Percentiles rank a stretch among this genome's conserved stretches.
Conservation (phyloP, 2,888 invertebrate genomes). For the Nomada hirtipes region DNA sequence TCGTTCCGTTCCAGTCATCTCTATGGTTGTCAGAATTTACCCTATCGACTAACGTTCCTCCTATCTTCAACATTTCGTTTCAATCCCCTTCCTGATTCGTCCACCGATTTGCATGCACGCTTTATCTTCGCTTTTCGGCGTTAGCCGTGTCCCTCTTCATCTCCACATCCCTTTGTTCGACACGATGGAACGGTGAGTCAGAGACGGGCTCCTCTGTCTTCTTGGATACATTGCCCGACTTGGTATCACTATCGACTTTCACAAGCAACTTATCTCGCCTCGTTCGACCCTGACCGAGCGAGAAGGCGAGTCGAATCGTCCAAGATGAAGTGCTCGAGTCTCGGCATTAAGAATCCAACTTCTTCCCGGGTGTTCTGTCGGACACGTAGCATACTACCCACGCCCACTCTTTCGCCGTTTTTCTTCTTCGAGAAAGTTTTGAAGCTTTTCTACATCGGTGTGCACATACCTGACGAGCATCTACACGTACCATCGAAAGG, state of each 20-base stretch:
- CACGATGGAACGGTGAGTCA: slow-evolving; percentile 36
- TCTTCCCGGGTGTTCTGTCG: slow-evolving; percentile 57
- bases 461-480: not conserved
- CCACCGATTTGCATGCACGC: slow-evolving; percentile 32
- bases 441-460: slow-evolving; percentile 26
- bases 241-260: slow-evolving; percentile 34
- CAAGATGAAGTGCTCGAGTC: slow-evolving; percentile 67
- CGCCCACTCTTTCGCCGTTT: slow-evolving; percentile 49
- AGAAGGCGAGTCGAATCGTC: slow-evolving; percentile 28
- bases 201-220: not conserved
- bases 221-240: slow-evolving; percentile 23
- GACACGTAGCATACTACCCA: slow-evolving; percentile 60
- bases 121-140: slow-evolving; percentile 21
- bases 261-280: slow-evolving; percentile 26
- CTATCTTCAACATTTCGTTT: not conserved
- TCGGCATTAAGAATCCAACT: slow-evolving; percentile 68
- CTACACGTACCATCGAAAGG: slow-evolving; percentile 19
- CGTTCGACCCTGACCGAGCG: slow-evolving; percentile 36
- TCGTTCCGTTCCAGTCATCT: too few species aligned
- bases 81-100: too few species aligned
- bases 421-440: slow-evolving; percentile 62
- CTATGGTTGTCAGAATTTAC: too few species aligned
- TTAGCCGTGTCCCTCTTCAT: slow-evolving; percentile 29
- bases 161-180: slow-evolving; percentile 36
- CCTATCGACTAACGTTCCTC: not conserved